Conservation (phyloP, 2,888 invertebrate genomes). For the Cataglyphis livida region DNA sequence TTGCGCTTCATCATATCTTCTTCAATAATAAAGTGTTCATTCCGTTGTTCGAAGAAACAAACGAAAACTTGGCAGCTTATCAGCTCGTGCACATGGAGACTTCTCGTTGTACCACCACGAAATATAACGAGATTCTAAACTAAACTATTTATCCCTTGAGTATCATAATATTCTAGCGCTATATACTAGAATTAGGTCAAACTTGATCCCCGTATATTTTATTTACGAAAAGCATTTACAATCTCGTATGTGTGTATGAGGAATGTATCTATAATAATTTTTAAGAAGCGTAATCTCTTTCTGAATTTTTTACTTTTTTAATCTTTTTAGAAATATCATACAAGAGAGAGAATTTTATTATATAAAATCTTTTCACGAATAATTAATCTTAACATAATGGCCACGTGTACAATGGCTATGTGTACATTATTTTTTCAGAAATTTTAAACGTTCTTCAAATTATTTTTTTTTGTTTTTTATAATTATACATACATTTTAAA, state of each 20-base stretch:
- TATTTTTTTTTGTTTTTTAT: too few relatives aligned
- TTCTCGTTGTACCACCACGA: constrained; percentile 3
- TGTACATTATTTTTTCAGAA: too few relatives aligned
- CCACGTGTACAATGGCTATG: too few relatives aligned
- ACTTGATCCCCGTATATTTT: constrained; percentile 15
- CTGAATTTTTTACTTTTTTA: neutral
- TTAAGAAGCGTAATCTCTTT: neutral
- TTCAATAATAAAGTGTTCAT: constrained; percentile 31
- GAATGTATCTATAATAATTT: neutral
- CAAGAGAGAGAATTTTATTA: too few relatives aligned
- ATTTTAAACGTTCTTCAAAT: too few relatives aligned
- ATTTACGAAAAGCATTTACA: neutral
- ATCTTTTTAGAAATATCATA: too few relatives aligned
- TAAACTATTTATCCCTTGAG: constrained; percentile 11
- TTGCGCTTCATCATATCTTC: constrained; percentile 11
- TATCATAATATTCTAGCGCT: constrained; percentile 7
- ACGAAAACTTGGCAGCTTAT: constrained; percentile 39
- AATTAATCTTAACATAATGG: too few relatives aligned
- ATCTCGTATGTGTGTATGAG: neutral
- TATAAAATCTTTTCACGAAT: too few relatives aligned
- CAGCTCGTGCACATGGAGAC: constrained; percentile 13
- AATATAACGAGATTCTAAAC: constrained; percentile 36
- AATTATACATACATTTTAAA: too few relatives aligned
- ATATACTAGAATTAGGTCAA: constrained; percentile 9
- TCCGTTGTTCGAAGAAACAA: constrained; percentile 1